These are phyloP conservation scores for Chaetodon auriga DNA, from an alignment of 2,113 vertebrate genomes.

Conservation along the genomic window DNA sequence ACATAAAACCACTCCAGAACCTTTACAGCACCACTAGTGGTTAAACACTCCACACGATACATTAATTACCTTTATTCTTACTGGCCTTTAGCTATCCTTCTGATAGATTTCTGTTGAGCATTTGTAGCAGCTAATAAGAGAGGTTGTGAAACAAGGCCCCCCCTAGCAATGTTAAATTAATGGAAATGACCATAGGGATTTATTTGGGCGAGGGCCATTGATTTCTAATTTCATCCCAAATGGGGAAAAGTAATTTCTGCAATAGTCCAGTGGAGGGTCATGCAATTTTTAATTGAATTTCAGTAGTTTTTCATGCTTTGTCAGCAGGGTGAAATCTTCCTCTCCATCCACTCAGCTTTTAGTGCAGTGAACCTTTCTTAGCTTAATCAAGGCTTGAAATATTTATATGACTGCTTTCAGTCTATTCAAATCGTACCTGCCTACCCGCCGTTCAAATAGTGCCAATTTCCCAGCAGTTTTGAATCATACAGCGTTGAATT, in stretches of 20 bases:
- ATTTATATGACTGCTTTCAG: conserved; percentile 61
- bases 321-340: conserved; percentile 52
- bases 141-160: conserved; percentile 36
- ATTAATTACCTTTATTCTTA: not conserved
- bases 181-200: conserved; percentile 39
- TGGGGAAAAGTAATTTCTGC: conserved; percentile 47
- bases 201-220: conserved; percentile 53
- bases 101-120: conserved; percentile 24
- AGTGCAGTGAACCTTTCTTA: conserved; percentile 47
- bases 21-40: not conserved
- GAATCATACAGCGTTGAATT: conserved; percentile 53
- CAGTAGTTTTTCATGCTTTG: conserved; percentile 41
- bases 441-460: conserved; percentile 33
- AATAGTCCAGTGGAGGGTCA: conserved; percentile 51
- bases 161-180: conserved; percentile 34
- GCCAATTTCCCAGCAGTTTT: conserved; percentile 48
- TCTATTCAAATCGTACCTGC: conserved; percentile 54
- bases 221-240: conserved; percentile 67
- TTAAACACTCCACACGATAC: conserved; percentile 4
- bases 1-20: not conserved
- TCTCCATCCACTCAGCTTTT: conserved; percentile 34
- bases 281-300: conserved; percentile 65
- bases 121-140: conserved; percentile 9
- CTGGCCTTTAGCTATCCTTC: conserved; percentile 1
- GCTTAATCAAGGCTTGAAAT: conserved; percentile 69